These are phyloP conservation scores for Drosophila birchii DNA, from an alignment of 2,888 invertebrate genomes.

Conservation along the genomic window DNA sequence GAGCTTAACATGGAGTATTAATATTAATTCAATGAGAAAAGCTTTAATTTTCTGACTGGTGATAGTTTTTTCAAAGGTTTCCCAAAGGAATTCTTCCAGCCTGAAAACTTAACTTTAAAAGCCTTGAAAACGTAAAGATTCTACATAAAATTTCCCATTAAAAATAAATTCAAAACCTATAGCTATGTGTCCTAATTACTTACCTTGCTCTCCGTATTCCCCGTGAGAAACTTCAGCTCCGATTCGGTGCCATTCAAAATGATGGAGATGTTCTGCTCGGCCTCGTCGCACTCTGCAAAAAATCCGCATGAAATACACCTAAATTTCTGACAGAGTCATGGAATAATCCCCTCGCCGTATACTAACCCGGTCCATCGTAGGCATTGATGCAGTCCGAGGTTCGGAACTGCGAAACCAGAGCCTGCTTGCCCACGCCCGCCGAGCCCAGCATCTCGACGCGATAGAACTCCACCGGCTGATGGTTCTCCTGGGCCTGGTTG, in stretches of 20 bases:
- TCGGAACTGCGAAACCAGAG: constrained; percentile 94
- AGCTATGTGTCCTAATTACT: constrained; percentile 46
- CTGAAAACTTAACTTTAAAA: too few relatives aligned
- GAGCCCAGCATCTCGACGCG: constrained; percentile 92
- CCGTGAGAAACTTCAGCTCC: constrained; percentile 92
- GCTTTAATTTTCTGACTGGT: too few relatives aligned
- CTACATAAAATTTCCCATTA: not conserved
- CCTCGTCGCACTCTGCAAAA: constrained; percentile 87
- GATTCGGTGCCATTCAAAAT: constrained; percentile 97
- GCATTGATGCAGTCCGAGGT: constrained; percentile 97
- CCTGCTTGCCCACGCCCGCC: constrained; percentile 93
- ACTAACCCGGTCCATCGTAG: constrained; percentile 93
- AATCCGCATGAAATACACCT: not conserved
- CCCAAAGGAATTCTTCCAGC: too few relatives aligned
- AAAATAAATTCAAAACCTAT: not conserved
- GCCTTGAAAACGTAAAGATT: too few relatives aligned
- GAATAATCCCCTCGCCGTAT: constrained; percentile 54
- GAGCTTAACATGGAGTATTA: too few relatives aligned
- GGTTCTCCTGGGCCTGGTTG: constrained; percentile 66
- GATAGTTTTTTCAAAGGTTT: too few relatives aligned
- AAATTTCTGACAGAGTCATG: not conserved
- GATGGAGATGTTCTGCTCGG: constrained; percentile 95
- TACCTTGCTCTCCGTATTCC: constrained; percentile 83
- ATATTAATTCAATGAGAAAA: too few relatives aligned
- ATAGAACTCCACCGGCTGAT: constrained; percentile 87